phyloP scores from a whole-genome alignment of 2,113 vertebrate species.

The Eulemur macaco region DNA sequence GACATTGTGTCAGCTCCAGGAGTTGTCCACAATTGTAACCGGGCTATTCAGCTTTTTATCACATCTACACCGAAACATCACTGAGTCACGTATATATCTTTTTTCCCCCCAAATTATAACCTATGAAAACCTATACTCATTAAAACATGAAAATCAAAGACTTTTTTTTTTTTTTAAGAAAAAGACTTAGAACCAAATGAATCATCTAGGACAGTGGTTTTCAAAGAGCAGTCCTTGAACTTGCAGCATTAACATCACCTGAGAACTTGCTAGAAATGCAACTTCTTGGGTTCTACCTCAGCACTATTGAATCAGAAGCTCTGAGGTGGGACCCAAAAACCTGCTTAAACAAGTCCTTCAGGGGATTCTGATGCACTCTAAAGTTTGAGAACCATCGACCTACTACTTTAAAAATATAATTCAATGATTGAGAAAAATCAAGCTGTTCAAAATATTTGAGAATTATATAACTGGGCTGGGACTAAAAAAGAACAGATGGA shows the following conservation, averaged over 20 bases:
- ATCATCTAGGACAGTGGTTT: not conserved
- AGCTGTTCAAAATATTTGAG: not conserved
- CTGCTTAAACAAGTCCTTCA: not conserved
- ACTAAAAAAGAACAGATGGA: not conserved
- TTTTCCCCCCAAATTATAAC: not conserved
- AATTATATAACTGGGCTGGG: not conserved
- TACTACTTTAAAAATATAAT: not conserved
- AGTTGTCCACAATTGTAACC: not conserved
- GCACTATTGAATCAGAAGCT: not conserved
- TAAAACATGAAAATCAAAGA: not conserved
- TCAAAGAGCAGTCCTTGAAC: not conserved
- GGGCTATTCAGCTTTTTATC: not conserved
- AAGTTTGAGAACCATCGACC: not conserved
- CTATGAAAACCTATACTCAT: not conserved
- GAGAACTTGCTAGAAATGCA: not conserved
- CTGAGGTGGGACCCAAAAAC: not conserved
- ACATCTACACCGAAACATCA: rapidly evolving
- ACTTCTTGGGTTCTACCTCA: not conserved
- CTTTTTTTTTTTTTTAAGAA: not conserved
- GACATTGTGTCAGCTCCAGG: not conserved
- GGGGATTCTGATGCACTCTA: not conserved
- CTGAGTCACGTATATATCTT: rapidly evolving
- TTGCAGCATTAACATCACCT: not conserved
- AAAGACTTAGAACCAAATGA: not conserved
- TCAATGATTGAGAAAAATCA: not conserved